Conservation (phyloP, 2,888 invertebrate genomes). For the Tolmerus cingulatus region DNA sequence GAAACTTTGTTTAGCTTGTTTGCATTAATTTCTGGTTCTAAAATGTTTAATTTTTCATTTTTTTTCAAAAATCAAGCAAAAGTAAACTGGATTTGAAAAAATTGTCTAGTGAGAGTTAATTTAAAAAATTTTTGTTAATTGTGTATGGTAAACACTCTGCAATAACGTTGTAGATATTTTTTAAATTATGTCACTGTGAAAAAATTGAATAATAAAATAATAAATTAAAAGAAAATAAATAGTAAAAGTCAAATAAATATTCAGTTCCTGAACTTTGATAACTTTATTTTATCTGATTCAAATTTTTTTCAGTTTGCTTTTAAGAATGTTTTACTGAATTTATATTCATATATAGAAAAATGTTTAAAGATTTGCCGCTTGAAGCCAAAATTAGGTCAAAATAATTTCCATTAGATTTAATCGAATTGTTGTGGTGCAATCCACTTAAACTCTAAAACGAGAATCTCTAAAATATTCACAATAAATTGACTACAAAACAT, state of each 20-base stretch:
- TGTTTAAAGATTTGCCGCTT: neutral
- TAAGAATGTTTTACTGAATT: neutral
- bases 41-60: no score
- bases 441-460: neutral
- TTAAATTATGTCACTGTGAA: no score
- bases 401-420: neutral
- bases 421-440: neutral
- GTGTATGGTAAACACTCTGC: no score
- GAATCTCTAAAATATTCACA: neutral
- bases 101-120: no score
- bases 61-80: no score
- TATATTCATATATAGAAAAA: neutral
- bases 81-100: no score
- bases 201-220: neutral
- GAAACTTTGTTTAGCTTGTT: no score
- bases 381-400: neutral
- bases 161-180: no score
- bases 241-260: neutral
- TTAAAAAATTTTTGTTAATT: no score
- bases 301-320: neutral
- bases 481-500: neutral
- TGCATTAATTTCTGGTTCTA: no score
- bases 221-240: neutral
- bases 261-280: neutral
- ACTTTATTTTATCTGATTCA: neutral